A percentile compares a stretch with the other conserved stretches of the same genome.
Evolutionary conservation across 2,888 invertebrate genomes (phyloP).

Genomic region (Tenthredo amoena): DNA sequence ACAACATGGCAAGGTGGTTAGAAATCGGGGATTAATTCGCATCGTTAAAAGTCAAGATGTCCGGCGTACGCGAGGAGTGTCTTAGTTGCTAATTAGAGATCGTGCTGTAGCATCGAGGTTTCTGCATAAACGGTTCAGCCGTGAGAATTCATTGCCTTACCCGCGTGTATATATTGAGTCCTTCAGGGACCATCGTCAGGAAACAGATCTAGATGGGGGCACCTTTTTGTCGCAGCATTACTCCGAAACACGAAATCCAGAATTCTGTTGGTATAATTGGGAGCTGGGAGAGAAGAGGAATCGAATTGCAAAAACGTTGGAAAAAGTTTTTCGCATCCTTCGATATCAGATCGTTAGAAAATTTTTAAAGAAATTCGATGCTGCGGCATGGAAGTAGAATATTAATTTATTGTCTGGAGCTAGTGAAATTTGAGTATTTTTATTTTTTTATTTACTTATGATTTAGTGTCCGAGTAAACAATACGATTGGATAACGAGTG

Average conservation of each 20-base stretch:
- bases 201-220: slow-evolving; percentile 30
- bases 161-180: slow-evolving; percentile 20
- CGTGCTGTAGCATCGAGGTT: not conserved
- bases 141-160: slow-evolving; percentile 41
- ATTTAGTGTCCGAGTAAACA: not conserved
- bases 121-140: slow-evolving; percentile 9
- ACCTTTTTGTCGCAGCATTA: slow-evolving; percentile 10
- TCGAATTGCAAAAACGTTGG: slow-evolving; percentile 13
- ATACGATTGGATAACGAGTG: not conserved
- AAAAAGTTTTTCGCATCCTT: slow-evolving; percentile 2
- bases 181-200: not conserved
- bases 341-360: slow-evolving; percentile 9
- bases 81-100: slow-evolving; percentile 38
- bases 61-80: slow-evolving; percentile 19
- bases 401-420: not conserved
- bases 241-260: slow-evolving; percentile 35
- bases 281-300: not conserved
- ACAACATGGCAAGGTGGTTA: not conserved
- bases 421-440: not conserved
- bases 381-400: not conserved
- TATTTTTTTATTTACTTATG: not conserved
- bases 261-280: slow-evolving; percentile 29
- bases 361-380: not conserved
- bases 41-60: not conserved
- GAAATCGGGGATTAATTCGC: slow-evolving; percentile 20